phyloP scores from a whole-genome alignment of 2,888 invertebrate genomes.

The Mimumesa dahlbomi region DNA sequence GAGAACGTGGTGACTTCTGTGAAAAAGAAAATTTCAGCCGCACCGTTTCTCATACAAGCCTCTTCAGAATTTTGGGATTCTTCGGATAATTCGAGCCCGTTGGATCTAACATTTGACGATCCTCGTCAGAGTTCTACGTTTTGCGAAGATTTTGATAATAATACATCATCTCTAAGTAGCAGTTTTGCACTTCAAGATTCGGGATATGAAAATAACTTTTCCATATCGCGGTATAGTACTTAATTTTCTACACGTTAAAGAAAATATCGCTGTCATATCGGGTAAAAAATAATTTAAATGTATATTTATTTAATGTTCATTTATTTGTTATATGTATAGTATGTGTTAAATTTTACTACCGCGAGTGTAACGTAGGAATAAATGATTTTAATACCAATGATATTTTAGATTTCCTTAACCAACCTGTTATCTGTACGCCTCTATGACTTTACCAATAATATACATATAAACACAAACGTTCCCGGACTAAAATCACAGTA shows the following conservation, averaged over 20 bases:
- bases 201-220: constrained; percentile 28
- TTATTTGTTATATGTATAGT: too few relatives aligned
- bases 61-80: constrained; percentile 7
- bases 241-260: too few relatives aligned
- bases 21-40: constrained; percentile 38
- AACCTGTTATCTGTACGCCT: neutral
- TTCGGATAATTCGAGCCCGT: neutral
- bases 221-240: constrained; percentile 9
- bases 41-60: constrained; percentile 26
- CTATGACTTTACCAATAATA: neutral
- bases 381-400: too few relatives aligned
- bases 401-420: too few relatives aligned
- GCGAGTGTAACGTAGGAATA: too few relatives aligned
- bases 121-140: constrained; percentile 20
- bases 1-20: neutral
- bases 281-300: too few relatives aligned
- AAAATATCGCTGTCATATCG: too few relatives aligned
- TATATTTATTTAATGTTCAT: too few relatives aligned
- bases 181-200: constrained; percentile 8
- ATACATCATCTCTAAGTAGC: neutral
- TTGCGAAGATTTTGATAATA: neutral
- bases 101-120: constrained; percentile 1
- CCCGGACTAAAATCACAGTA: neutral
- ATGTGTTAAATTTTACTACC: too few relatives aligned
- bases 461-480: constrained; percentile 13